Conservation (phyloP, 2,888 invertebrate species). For the Andrena dorsata region DNA sequence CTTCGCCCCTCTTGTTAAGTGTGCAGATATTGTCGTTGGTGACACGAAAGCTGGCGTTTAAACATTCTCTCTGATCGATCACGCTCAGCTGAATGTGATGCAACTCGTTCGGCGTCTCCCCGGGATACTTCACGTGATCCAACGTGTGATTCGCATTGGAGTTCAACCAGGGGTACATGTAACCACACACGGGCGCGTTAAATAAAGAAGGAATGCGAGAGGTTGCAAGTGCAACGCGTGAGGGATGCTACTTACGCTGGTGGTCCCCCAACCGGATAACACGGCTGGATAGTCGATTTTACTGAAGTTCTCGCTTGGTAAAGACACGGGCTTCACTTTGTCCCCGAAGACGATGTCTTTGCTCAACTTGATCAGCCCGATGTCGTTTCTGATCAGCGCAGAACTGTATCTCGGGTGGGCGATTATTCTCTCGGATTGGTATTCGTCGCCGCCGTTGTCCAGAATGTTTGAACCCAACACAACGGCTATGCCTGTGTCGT, state of each 20-base stretch:
- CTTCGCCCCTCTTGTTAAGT: slow-evolving; percentile 87
- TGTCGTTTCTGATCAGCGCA: slow-evolving; percentile 79
- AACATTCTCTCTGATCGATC: slow-evolving; percentile 85
- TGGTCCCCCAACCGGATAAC: slow-evolving; percentile 83
- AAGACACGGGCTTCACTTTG: slow-evolving; percentile 75
- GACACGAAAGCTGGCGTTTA: slow-evolving; percentile 85
- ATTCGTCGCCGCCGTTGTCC: slow-evolving; percentile 79
- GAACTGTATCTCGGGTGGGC: slow-evolving; percentile 78
- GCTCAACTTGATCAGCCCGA: slow-evolving; percentile 79
- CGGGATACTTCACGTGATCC: slow-evolving; percentile 85
- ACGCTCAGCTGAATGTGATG: slow-evolving; percentile 87
- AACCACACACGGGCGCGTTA: background rate
- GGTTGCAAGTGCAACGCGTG: no score
- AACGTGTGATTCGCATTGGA: slow-evolving; percentile 6
- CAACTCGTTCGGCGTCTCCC: slow-evolving; percentile 86
- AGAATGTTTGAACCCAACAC: slow-evolving; percentile 80
- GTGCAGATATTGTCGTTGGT: slow-evolving; percentile 87
- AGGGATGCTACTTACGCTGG: slow-evolving; percentile 72
- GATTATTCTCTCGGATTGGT: slow-evolving; percentile 73
- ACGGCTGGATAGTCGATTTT: slow-evolving; percentile 79
- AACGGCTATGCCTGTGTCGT: slow-evolving; percentile 77
- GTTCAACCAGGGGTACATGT: background rate
- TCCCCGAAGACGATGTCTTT: slow-evolving; percentile 79
- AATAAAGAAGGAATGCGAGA: background rate
- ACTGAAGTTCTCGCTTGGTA: slow-evolving; percentile 77